A percentile compares a stretch with the other conserved stretches of the same genome.
Evolutionary conservation across 2,797 vertebrate genomes (phyloP).

Genomic region (Alectoris magna): DNA sequence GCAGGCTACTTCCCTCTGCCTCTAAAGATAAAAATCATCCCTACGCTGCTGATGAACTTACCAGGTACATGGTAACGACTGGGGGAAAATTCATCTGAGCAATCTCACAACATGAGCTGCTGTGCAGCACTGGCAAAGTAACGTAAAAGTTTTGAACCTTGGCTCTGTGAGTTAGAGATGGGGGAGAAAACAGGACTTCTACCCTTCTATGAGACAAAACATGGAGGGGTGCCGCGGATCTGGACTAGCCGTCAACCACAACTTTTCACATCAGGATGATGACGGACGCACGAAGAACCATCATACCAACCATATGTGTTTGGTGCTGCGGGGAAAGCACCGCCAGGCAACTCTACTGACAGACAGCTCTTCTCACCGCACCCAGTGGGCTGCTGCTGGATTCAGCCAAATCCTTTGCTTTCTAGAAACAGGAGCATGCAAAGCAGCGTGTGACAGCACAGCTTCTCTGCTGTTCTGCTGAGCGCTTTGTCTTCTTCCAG

Average conservation of each 20-base stretch:
- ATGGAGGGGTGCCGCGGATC: background rate
- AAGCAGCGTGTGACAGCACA: background rate
- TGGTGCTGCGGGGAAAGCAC: background rate
- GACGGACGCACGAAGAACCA: background rate
- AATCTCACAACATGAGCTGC: background rate
- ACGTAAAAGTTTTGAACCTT: background rate
- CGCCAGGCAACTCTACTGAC: background rate
- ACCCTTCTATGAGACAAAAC: background rate
- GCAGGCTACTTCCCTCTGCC: slow-evolving; percentile 45
- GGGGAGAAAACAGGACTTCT: background rate
- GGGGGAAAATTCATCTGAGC: background rate
- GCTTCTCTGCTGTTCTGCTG: background rate
- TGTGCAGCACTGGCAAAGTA: background rate
- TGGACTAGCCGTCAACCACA: background rate
- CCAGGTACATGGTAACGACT: slow-evolving; percentile 3
- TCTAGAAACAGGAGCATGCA: background rate
- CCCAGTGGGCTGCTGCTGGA: background rate
- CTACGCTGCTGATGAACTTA: slow-evolving; percentile 46
- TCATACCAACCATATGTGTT: background rate
- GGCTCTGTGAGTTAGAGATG: background rate
- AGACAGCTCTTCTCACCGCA: background rate
- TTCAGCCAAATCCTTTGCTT: background rate
- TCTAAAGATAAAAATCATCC: slow-evolving; percentile 46
- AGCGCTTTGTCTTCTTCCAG: background rate
- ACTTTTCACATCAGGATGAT: background rate